Conservation (phyloP, 1,140 invertebrate genomes). For the Whitmania pigra region DNA sequence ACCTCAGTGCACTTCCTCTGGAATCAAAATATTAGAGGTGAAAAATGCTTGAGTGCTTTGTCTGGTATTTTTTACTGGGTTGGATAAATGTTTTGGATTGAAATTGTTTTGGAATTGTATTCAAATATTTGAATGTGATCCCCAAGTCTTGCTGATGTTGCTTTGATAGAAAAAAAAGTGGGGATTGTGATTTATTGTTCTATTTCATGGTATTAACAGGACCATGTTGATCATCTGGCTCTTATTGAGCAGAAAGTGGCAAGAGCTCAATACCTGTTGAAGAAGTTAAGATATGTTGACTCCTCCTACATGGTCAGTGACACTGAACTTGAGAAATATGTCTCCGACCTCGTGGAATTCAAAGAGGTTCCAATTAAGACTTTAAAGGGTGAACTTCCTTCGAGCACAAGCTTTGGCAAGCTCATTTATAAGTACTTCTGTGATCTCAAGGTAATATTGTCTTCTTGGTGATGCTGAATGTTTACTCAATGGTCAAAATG, state of each 20-base stretch:
- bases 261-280: constrained; percentile 52
- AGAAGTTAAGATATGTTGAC: constrained; percentile 47
- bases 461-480: not conserved
- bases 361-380: constrained; percentile 43
- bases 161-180: no score
- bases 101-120: no score
- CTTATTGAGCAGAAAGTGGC: constrained; percentile 52
- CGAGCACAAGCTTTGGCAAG: constrained; percentile 33
- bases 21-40: not conserved
- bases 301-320: constrained; percentile 28
- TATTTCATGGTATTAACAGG: constrained; percentile 36
- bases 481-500: not conserved
- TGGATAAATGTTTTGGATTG: no score
- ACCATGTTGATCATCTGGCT: constrained; percentile 51
- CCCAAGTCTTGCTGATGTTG: no score
- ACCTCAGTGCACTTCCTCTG: not conserved
- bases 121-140: no score
- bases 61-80: no score
- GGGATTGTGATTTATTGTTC: no score
- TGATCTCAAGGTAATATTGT: constrained; percentile 24
- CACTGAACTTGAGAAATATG: constrained; percentile 40
- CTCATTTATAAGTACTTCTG: constrained; percentile 51
- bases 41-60: no score
- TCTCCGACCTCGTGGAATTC: constrained; percentile 49
- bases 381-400: not conserved